Evolutionary conservation across 2,888 invertebrate genomes (phyloP).

Genomic region (Muschampia plurimacula): DNA sequence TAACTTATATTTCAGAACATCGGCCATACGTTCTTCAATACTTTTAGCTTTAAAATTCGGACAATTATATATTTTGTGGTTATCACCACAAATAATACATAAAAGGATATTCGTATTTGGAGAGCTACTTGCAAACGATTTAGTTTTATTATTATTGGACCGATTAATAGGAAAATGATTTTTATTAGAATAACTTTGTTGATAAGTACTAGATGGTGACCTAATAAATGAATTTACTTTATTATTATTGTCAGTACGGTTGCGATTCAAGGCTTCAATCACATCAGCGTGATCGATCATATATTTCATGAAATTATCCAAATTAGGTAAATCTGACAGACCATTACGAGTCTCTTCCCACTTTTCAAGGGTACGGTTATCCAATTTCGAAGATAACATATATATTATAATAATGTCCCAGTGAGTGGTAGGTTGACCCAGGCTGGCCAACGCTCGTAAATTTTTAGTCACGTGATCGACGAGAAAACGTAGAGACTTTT

Average conservation of each 20-base stretch:
- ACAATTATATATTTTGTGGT: background rate
- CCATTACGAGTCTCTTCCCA: slow-evolving; percentile 5
- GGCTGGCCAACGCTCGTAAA: background rate
- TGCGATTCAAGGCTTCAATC: background rate
- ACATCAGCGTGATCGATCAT: slow-evolving; percentile 1
- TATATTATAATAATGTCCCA: background rate
- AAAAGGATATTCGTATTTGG: background rate
- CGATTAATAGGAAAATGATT: background rate
- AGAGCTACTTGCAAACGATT: background rate
- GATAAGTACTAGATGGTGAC: background rate
- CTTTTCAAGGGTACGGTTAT: background rate
- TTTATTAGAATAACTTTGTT: background rate
- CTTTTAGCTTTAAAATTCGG: slow-evolving; percentile 1
- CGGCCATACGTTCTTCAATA: background rate
- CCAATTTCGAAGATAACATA: background rate
- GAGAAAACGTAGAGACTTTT: background rate
- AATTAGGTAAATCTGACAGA: background rate
- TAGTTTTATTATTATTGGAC: background rate
- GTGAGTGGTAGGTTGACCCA: background rate
- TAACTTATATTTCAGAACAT: background rate
- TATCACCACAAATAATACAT: background rate
- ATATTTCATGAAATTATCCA: background rate
- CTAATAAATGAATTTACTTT: background rate
- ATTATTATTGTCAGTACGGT: background rate
- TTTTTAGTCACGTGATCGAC: background rate